Percentiles rank a stretch among this genome's conserved stretches.
These are phyloP conservation scores for Ginglymostoma cirratum DNA, from an alignment of 2,113 vertebrate genomes.

Conservation along the genomic window DNA sequence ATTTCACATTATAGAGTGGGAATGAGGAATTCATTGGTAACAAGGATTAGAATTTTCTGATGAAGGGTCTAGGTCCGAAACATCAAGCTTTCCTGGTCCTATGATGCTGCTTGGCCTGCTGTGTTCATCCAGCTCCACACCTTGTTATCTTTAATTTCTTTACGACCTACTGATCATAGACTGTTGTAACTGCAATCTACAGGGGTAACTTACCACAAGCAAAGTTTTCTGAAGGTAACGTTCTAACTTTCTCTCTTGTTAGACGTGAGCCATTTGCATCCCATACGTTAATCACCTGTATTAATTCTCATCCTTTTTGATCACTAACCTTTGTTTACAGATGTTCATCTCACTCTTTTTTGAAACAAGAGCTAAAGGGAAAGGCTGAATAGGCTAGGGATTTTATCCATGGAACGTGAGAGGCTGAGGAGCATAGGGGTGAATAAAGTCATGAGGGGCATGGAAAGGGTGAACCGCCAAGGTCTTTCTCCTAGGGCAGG, in stretches of 20 bases:
- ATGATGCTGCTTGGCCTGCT: too few relatives aligned
- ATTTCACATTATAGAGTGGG: background rate
- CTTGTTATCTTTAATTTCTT: too few relatives aligned
- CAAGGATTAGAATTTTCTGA: too few relatives aligned
- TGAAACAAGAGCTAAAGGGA: background rate
- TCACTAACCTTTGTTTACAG: background rate
- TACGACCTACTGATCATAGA: background rate
- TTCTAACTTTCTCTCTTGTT: background rate
- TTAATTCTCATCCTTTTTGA: background rate
- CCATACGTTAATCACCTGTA: background rate
- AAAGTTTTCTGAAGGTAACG: background rate
- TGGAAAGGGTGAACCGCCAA: too few relatives aligned
- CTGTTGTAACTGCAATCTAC: background rate
- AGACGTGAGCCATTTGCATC: background rate
- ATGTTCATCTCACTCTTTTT: background rate
- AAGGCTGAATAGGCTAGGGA: too few relatives aligned
- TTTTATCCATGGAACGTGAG: too few relatives aligned
- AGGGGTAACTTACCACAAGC: background rate
- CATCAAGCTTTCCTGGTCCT: too few relatives aligned
- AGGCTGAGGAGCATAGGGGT: too few relatives aligned
- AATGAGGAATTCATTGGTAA: background rate
- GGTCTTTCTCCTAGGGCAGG: too few relatives aligned
- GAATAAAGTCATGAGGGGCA: too few relatives aligned
- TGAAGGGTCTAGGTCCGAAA: too few relatives aligned
- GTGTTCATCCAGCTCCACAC: too few relatives aligned